Evolutionary conservation across 2,113 vertebrate species (phyloP), one percentile per base, ranked within the genome.

Genomic region (Numida meleagris): DNA sequence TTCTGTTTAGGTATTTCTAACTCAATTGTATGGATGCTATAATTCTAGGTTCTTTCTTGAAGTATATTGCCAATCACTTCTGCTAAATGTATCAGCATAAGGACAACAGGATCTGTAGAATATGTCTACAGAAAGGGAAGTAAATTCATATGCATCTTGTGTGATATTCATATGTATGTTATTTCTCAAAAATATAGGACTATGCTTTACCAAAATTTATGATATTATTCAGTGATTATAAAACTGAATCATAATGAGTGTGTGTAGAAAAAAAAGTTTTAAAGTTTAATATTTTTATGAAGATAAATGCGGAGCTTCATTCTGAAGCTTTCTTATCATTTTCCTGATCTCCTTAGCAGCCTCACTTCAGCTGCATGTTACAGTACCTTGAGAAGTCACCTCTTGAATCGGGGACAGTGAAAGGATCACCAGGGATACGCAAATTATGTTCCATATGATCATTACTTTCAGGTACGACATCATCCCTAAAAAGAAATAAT

Each of bases 351-450:
- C 27, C 46, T 72, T 42, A 61, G 65, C n/a, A 51, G 20, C 36
- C 73, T 88, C 72, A 55, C 38, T 72, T 88, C 33, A 24, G 10
- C 43, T 67, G 61, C 18, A 11, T 40, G 65, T 82, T 90, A 95
- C 84, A 58, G 4, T 98, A 98, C 98, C 98, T 98, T 98, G 72
- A 97, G 98, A 97, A 89, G 97, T 97, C 75, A 87, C 97, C 90
- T 97, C 96, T 73, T 95, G 95, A 70, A 94, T 83, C 81, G 95
- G 72, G 59, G 90, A 70, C 58, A 96, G 81, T 34, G 96, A 93
- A 70, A 98, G 83, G 65, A 97, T 72, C 81, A 93, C 19, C 74
- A 97, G 46, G 72, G 63, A 71, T 25, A 88, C 1, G 3, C 94
- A 96, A 75, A 97, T 82, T 21, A 77, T 45, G 83, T 96, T 97